phyloP scores from a whole-genome alignment of 2,113 vertebrate genomes.

The Halichoerus grypus region DNA sequence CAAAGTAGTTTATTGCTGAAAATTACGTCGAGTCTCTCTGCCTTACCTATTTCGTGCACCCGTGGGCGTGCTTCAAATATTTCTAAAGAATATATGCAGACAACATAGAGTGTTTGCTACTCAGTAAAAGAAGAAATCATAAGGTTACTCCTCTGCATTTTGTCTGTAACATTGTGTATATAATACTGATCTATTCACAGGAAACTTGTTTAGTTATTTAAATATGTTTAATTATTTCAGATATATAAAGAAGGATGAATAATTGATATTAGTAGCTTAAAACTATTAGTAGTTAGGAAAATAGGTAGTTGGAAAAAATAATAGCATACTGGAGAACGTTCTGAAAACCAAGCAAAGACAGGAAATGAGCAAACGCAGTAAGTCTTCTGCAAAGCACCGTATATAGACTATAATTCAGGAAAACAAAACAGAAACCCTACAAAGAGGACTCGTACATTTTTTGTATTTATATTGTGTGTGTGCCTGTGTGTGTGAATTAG shows the following conservation, averaged over 20 bases:
- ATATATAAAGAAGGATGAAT: neutral
- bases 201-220: neutral
- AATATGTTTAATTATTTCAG: neutral
- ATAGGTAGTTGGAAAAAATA: neutral
- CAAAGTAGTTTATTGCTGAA: neutral
- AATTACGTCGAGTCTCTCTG: neutral
- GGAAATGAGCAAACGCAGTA: neutral
- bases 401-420: neutral
- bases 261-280: neutral
- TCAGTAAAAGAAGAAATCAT: neutral
- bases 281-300: neutral
- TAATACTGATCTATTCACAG: neutral
- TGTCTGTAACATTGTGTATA: fast-evolving
- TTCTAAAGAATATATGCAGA: neutral
- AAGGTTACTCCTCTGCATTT: neutral
- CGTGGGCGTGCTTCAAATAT: neutral
- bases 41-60: neutral
- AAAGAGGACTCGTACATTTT: neutral
- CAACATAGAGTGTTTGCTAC: neutral
- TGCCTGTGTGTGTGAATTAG: neutral
- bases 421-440: too few species aligned
- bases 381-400: neutral
- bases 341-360: neutral
- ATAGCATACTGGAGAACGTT: neutral
- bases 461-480: neutral